Conservation (phyloP, 2,888 invertebrate genomes). For the Cephus runcator region DNA sequence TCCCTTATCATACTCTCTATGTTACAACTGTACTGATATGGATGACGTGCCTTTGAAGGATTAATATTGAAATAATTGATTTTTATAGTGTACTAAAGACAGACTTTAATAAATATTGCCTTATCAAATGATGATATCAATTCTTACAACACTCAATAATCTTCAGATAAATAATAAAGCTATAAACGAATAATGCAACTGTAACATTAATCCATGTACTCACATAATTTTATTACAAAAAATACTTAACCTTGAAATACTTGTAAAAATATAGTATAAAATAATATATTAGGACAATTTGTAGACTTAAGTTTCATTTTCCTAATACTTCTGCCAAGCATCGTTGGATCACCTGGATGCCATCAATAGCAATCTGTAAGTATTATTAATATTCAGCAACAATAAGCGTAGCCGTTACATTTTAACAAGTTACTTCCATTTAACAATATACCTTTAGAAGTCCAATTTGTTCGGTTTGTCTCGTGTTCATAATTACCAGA, state of each 20-base stretch:
- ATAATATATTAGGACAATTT: background rate
- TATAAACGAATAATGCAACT: background rate
- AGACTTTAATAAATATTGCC: background rate
- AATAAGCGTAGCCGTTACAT: background rate
- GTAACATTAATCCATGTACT: background rate
- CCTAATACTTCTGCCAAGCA: conserved; percentile 19
- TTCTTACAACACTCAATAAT: background rate
- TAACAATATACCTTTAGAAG: conserved; percentile 42
- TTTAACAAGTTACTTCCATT: background rate
- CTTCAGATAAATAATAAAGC: background rate
- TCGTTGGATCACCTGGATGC: conserved; percentile 37
- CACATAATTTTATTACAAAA: background rate
- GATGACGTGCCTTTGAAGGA: background rate
- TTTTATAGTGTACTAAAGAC: background rate
- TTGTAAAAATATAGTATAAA: background rate
- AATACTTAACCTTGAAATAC: conserved; percentile 1
- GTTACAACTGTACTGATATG: background rate
- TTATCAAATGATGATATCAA: background rate
- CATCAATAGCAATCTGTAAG: conserved; percentile 42
- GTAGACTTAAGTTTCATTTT: background rate
- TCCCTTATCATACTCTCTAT: background rate
- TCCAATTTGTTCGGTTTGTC: conserved; percentile 41
- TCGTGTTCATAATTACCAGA: conserved; percentile 37
- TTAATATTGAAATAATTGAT: background rate
- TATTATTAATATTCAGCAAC: background rate